phyloP scores from a whole-genome alignment of 2,113 vertebrate genomes.

The Dryoscopus gambensis region DNA sequence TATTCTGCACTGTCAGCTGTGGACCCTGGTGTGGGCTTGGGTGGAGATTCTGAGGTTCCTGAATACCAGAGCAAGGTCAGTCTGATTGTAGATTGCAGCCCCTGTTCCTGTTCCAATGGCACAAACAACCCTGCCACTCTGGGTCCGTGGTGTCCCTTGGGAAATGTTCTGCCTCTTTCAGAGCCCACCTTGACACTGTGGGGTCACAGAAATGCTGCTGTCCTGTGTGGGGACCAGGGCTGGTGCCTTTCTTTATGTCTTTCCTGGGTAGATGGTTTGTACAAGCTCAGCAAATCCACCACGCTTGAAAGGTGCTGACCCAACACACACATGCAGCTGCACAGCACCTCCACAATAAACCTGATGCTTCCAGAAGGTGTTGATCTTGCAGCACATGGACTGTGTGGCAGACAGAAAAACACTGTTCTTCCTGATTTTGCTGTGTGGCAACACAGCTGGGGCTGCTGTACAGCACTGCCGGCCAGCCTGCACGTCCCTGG shows the following conservation, averaged over 20 bases:
- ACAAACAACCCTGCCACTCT: background rate
- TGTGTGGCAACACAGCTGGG: background rate
- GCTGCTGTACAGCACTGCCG: background rate
- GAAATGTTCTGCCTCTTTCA: background rate
- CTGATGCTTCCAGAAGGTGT: constrained; percentile 15
- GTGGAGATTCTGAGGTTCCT: background rate
- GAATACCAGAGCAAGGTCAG: background rate
- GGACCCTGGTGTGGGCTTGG: background rate
- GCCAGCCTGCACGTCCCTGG: background rate
- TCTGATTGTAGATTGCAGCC: background rate
- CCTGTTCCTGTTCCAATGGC: background rate
- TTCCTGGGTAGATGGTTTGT: background rate
- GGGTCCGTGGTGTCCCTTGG: background rate
- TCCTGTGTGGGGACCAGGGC: background rate
- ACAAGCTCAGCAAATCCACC: background rate
- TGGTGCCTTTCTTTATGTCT: background rate
- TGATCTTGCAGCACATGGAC: background rate
- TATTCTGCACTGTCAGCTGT: background rate
- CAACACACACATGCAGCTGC: background rate
- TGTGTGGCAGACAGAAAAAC: background rate
- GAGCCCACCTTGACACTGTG: background rate
- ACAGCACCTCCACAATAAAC: background rate
- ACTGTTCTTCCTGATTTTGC: background rate
- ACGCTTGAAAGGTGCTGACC: background rate
- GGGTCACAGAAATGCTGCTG: background rate